Evolutionary conservation across 1,140 invertebrate genomes (phyloP), one percentile per base, ranked within the genome.

Genomic region (Drosophila bifasciata): DNA sequence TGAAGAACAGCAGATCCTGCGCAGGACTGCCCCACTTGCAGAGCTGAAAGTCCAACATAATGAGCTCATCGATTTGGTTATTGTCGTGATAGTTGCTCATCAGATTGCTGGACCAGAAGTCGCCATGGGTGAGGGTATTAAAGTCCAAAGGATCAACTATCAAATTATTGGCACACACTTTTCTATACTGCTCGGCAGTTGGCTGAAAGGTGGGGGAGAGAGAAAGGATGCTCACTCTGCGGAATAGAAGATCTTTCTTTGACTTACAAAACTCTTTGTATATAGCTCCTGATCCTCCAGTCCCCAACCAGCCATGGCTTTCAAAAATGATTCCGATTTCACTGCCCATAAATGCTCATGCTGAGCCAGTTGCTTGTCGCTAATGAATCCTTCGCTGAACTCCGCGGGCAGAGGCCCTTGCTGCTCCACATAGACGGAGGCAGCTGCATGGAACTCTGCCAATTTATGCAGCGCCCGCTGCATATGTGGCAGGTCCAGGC

Each of bases 61-160:
- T 79, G 1, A 90, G 39, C 40, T 86, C 72, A 49, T 84, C 55
- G 8, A 90, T 70, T 1, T 74, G 19, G 0, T 72, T 83, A 43
- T 75, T 40, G 1, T 74, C 17, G 45, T 62, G 81, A 63, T 92
- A 91, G 21, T 89, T 89, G 63, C 91, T 92, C 64, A 93, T 78
- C 0, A 92, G 77, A 58, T 93, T 93, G 43, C 91, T 89, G 0
- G 69, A 74, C 89, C 89, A 91, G 17, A 92, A 92, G 76, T 95
- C 95, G 5, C 94, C 94, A 59, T 95, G 95, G 64, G 92, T 93
- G 5, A 95, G 88, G 0, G 94, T 94, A 63, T 93, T 92, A 56
- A 94, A 94, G 21, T 93, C 92, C 21, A 92, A 81, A 1, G 90
- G 57, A 23, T 93, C 59, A 5, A 36, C 36, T 1, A 71, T 49